Evolutionary conservation across 2,888 invertebrate genomes (phyloP).

Genomic region (Eupithecia dodoneata): DNA sequence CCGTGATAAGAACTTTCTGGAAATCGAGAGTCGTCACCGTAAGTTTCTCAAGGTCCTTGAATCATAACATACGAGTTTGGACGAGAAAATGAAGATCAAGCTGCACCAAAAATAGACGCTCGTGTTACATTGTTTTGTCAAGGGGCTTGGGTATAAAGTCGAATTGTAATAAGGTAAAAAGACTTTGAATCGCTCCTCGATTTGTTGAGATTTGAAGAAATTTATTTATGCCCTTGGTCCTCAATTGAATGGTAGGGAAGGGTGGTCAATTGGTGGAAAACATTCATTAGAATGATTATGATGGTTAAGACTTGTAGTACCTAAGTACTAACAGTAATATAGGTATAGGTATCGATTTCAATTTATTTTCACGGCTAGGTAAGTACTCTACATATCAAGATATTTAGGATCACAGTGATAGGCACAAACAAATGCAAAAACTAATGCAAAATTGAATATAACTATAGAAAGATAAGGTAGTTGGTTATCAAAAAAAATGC

Average conservation of each 20-base stretch:
- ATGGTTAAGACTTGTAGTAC: neutral
- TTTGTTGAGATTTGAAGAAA: neutral
- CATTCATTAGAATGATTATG: neutral
- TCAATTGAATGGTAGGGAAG: neutral
- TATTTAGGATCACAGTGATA: neutral
- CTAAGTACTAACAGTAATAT: neutral
- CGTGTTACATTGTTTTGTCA: neutral
- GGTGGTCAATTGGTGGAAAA: neutral
- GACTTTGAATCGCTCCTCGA: neutral
- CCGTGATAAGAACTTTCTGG: slow-evolving; percentile 24
- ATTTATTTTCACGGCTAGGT: neutral
- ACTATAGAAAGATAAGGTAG: too few species aligned
- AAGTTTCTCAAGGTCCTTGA: slow-evolving; percentile 22
- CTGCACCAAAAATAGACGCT: neutral
- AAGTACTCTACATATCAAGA: neutral
- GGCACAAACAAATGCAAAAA: too few species aligned
- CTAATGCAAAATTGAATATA: too few species aligned
- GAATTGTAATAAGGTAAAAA: neutral
- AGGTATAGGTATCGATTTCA: neutral
- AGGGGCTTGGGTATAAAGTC: neutral
- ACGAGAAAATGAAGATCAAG: neutral
- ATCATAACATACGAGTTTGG: neutral
- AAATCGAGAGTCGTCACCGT: slow-evolving; percentile 21
- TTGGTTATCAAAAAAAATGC: neutral
- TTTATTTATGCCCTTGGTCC: neutral